phyloP scores from a whole-genome alignment of 2,797 vertebrate genomes.

The Channallabes apus region DNA sequence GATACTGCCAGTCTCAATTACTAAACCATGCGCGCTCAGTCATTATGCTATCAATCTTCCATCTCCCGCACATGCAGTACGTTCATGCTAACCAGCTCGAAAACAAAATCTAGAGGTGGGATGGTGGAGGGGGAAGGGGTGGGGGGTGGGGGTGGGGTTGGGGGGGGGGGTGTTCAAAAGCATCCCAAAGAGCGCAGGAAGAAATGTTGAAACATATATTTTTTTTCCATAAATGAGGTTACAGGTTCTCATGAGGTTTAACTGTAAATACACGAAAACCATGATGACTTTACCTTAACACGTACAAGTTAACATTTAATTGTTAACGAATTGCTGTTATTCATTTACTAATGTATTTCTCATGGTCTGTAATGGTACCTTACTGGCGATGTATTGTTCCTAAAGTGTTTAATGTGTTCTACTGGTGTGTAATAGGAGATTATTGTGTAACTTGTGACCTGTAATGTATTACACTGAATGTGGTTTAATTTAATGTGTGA shows the following conservation, averaged over 20 bases:
- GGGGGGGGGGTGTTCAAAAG: neutral
- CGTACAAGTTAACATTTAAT: neutral
- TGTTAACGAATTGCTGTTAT: neutral
- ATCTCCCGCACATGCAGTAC: constrained; percentile 35
- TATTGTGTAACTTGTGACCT: neutral
- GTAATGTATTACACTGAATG: neutral
- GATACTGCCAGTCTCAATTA: constrained; percentile 83
- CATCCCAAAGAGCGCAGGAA: neutral
- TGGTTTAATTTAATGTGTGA: neutral
- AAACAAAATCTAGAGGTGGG: neutral
- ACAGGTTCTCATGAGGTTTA: neutral
- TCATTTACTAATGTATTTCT: neutral
- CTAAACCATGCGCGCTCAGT: constrained; percentile 78
- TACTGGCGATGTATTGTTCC: neutral
- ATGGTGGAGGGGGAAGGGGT: no score
- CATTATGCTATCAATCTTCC: constrained; percentile 81
- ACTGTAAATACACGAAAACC: neutral
- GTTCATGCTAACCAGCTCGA: constrained; percentile 22
- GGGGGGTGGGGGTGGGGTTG: no score
- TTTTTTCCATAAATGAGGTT: neutral
- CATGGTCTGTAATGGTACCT: neutral
- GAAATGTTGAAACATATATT: neutral
- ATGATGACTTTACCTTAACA: no score
- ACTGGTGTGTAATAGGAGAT: neutral
- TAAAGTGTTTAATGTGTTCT: neutral